Base-by-base conservation (phyloP, 1,140 invertebrate genomes). In the Copidosoma floridanum region DNA sequence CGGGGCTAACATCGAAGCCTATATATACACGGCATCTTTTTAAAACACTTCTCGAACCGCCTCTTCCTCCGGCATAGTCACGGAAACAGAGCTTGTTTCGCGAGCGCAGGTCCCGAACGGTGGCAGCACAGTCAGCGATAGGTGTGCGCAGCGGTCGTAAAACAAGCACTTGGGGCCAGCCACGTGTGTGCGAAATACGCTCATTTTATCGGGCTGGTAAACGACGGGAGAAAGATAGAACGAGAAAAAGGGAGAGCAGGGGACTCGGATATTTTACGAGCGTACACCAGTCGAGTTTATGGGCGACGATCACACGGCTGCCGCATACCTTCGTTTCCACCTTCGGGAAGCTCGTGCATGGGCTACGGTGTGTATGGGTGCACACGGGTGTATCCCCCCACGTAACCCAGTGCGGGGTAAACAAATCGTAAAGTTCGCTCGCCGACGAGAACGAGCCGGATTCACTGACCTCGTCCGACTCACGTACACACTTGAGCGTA, bases 251-350 rank as follows among this genome's bases (percentile, higher is more conserved):
- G 23, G 63, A 23, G 27, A 61, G 51, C 37, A 32, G 60, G 73
- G 68, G 66, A n/a, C 64, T 71, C 74, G 20, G 71, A n/a, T n/a
- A n/a, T 66, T 80, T 80, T 79, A 80, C 77, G 77, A 80, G 77
- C 76, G 74, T 76, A 76, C 78, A 79, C 79, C 76, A 77, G 73
- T 70, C 76, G 74, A 77, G 76, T 80, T 81, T 81, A 81, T 79
- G 76, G 76, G 77, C 70, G 27, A 71, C 72, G 76, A 79, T 79
- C 77, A 76, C 76, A 76, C 77, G 74, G 76, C 69, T 70, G 47
- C 29, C 26, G 75, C 75, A 78, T 77, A 76, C 73, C 75, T 76
- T 76, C 68, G 67, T 35, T 11, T 2, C 43, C 29, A n/a, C n/a
- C n/a, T n/a, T n/a, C n/a, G n/a, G n/a, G n/a, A n/a, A n/a, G n/a